A percentile compares a stretch with the other conserved stretches of the same genome.
Conservation (phyloP, 2,113 vertebrate genomes). For the Poeciliopsis prolifica region DNA sequence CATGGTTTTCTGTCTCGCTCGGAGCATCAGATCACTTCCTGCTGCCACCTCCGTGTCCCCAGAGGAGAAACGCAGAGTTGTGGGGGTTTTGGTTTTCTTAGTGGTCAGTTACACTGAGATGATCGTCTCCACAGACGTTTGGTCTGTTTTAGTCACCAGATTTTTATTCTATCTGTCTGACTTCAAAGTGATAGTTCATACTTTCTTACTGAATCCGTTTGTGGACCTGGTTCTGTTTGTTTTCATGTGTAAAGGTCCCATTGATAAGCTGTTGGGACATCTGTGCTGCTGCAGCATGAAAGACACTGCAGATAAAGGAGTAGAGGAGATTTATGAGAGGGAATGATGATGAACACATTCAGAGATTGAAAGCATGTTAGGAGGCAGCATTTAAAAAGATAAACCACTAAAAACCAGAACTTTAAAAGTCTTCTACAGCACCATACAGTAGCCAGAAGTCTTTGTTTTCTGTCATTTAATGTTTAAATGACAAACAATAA, state of each 20-base stretch:
- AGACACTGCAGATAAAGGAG: background rate
- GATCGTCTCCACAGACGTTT: background rate
- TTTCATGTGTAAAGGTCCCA: background rate
- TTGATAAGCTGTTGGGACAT: background rate
- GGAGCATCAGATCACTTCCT: conserved; percentile 6
- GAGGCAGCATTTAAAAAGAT: too few species aligned
- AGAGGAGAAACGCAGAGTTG: conserved; percentile 22
- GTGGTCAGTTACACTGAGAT: conserved; percentile 12
- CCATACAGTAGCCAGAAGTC: too few species aligned
- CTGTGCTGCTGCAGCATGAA: background rate
- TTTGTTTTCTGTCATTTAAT: too few species aligned
- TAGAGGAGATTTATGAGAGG: background rate
- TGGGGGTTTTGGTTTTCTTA: conserved; percentile 1
- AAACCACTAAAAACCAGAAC: too few species aligned
- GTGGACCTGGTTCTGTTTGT: background rate
- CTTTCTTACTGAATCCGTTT: background rate
- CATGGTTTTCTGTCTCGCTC: conserved; percentile 11
- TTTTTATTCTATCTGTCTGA: background rate
- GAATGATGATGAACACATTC: too few species aligned
- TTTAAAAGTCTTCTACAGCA: too few species aligned
- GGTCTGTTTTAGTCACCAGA: background rate
- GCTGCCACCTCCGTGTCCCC: background rate
- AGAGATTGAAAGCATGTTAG: background rate
- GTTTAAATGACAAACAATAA: too few species aligned
- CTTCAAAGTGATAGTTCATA: background rate